Evolutionary conservation across 2,888 invertebrate species (phyloP).

Genomic region (Drosophila neotestacea): DNA sequence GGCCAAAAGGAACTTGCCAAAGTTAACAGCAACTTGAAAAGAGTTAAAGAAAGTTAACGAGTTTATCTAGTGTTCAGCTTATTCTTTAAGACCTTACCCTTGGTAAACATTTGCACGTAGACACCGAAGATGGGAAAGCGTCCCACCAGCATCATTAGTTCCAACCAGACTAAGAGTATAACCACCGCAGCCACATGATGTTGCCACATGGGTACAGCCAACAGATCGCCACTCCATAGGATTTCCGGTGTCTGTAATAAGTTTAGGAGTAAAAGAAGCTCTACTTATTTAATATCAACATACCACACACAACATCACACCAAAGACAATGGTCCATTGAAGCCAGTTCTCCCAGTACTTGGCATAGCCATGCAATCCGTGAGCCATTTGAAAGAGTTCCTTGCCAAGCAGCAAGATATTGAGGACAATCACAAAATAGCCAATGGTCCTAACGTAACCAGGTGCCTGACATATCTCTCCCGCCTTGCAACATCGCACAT

Average conservation of each 20-base stretch:
- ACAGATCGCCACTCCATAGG: conserved; percentile 76
- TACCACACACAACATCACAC: conserved; percentile 89
- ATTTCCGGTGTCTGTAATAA: conserved; percentile 81
- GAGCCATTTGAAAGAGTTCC: conserved; percentile 89
- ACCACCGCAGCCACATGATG: conserved; percentile 92
- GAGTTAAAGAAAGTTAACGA: not conserved
- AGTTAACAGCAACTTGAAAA: conserved; percentile 90
- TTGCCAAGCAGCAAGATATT: conserved; percentile 89
- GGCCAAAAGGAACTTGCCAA: conserved; percentile 92
- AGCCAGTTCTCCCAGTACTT: conserved; percentile 94
- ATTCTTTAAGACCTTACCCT: conserved; percentile 84
- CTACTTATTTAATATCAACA: not conserved
- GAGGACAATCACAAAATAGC: conserved; percentile 88
- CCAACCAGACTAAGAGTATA: conserved; percentile 92
- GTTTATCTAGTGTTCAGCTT: not conserved
- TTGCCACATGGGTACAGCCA: conserved; percentile 88
- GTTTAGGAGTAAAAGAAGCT: too few species aligned
- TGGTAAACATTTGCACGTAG: conserved; percentile 95
- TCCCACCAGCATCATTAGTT: conserved; percentile 94
- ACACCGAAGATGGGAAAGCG: conserved; percentile 94
- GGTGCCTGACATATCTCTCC: conserved; percentile 75
- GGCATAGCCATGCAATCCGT: conserved; percentile 90
- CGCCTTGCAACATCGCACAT: conserved; percentile 80
- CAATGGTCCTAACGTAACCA: conserved; percentile 83
- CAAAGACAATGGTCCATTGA: conserved; percentile 91